Percentiles rank a stretch among this genome's conserved stretches.
These are phyloP conservation scores for Ctenopoma kingsleyae DNA, from an alignment of 2,797 vertebrate genomes.

Conservation along the genomic window DNA sequence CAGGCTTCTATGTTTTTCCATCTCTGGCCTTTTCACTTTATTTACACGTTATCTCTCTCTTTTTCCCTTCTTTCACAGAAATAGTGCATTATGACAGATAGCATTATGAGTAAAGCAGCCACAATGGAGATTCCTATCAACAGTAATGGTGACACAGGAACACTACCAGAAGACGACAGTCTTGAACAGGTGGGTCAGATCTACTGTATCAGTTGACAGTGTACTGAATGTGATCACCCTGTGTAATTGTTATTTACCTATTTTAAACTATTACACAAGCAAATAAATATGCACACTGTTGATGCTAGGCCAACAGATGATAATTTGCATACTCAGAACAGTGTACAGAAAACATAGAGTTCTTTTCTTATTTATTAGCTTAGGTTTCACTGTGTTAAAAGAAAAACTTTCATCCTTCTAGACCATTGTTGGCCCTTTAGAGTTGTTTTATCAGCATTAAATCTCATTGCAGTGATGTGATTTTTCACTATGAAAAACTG, in stretches of 20 bases:
- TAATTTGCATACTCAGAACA: background rate
- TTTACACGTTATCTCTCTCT: slow-evolving; percentile 5
- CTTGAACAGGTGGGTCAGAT: slow-evolving; percentile 91
- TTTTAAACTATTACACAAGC: slow-evolving; percentile 20
- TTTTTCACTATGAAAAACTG: too few relatives aligned
- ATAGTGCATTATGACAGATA: slow-evolving; percentile 90
- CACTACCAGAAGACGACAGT: slow-evolving; percentile 91
- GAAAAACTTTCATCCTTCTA: background rate
- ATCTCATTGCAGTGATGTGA: too few relatives aligned
- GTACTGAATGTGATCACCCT: background rate
- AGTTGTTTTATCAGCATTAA: background rate
- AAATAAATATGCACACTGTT: background rate
- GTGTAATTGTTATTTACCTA: background rate
- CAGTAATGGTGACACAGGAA: slow-evolving; percentile 92
- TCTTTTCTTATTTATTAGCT: background rate
- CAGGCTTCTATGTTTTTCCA: slow-evolving; percentile 16
- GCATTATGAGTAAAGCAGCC: slow-evolving; percentile 95
- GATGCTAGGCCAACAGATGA: background rate
- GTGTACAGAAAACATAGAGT: background rate
- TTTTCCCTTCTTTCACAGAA: slow-evolving; percentile 46
- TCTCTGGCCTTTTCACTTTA: slow-evolving; percentile 18
- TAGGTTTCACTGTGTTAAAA: background rate
- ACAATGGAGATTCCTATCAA: slow-evolving; percentile 99
- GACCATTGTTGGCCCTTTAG: background rate
- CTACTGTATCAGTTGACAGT: background rate